phyloP scores from a whole-genome alignment of 2,888 invertebrate genomes.

The Drosophila aldrichi region DNA sequence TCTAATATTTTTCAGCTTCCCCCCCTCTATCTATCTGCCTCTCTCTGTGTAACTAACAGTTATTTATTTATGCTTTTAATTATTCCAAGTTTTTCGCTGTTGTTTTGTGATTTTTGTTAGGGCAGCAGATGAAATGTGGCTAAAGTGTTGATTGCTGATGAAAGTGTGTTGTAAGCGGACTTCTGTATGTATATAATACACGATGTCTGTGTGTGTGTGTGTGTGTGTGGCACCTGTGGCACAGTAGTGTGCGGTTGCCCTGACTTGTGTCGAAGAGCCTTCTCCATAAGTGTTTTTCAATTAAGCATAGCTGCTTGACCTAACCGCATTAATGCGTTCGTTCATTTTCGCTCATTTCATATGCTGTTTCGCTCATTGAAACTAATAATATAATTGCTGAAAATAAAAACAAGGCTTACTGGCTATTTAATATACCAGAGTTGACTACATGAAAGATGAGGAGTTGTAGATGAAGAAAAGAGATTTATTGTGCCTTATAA shows the following conservation, averaged over 20 bases:
- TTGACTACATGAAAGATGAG: too few relatives aligned
- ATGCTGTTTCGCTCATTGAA: constrained; percentile 58
- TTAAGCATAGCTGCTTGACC: constrained; percentile 50
- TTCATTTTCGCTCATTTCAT: constrained; percentile 51
- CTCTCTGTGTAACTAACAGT: constrained; percentile 21
- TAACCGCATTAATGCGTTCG: constrained; percentile 20
- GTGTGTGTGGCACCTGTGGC: constrained; percentile 5
- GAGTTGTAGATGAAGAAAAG: background rate
- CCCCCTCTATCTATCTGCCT: background rate
- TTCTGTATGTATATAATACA: background rate
- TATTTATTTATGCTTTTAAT: constrained; percentile 67
- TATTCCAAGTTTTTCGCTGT: constrained; percentile 68
- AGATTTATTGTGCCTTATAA: background rate
- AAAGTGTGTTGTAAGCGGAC: constrained; percentile 42
- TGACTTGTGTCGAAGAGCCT: constrained; percentile 44
- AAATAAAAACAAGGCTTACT: background rate
- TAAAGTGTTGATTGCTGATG: constrained; percentile 54
- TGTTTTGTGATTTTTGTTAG: constrained; percentile 35
- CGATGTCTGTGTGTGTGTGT: too few relatives aligned
- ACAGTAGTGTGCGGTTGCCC: constrained; percentile 51
- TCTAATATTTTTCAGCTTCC: constrained; percentile 37
- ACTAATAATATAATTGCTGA: constrained; percentile 10
- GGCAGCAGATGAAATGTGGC: constrained; percentile 4
- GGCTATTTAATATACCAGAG: background rate
- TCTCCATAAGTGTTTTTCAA: constrained; percentile 71